Percentiles rank a stretch among this genome's conserved stretches.
phyloP scores from a whole-genome alignment of 2,113 vertebrate species.

The Oplegnathus fasciatus region DNA sequence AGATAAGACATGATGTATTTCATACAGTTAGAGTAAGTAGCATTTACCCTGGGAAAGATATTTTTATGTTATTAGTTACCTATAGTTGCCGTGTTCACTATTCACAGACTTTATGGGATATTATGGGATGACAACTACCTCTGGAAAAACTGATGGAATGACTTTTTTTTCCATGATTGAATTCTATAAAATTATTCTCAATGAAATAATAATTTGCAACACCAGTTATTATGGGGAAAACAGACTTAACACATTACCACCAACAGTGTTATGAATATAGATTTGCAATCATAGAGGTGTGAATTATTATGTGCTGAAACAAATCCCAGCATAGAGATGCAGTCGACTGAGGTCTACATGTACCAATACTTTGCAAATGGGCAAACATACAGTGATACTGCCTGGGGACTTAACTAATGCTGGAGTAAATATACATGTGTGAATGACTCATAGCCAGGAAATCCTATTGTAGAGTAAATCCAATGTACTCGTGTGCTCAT shows the following conservation, averaged over 20 bases:
- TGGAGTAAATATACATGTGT: constrained; percentile 20
- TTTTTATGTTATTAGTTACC: neutral
- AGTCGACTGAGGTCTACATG: neutral
- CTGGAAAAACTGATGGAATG: neutral
- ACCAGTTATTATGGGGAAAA: neutral
- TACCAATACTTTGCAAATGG: neutral
- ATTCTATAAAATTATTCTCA: neutral
- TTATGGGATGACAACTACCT: too few species aligned
- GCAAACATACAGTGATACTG: neutral
- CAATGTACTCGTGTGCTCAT: neutral
- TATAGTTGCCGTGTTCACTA: too few species aligned
- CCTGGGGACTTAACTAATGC: neutral
- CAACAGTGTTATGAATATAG: constrained; percentile 5
- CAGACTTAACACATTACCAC: constrained; percentile 6
- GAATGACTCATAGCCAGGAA: constrained; percentile 10
- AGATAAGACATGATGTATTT: neutral
- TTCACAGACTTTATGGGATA: too few species aligned
- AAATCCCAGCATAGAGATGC: neutral
- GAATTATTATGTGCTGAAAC: constrained; percentile 21
- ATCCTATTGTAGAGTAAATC: neutral
- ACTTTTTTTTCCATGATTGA: neutral
- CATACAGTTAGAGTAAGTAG: neutral
- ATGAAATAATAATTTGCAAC: neutral
- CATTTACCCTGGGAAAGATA: neutral
- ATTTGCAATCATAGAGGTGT: constrained; percentile 27